Evolutionary conservation across 53 echinoderm and acorn worm genomes (phyloP), one percentile per base, ranked within the genome.

Genomic region (Holothuria scabra): DNA sequence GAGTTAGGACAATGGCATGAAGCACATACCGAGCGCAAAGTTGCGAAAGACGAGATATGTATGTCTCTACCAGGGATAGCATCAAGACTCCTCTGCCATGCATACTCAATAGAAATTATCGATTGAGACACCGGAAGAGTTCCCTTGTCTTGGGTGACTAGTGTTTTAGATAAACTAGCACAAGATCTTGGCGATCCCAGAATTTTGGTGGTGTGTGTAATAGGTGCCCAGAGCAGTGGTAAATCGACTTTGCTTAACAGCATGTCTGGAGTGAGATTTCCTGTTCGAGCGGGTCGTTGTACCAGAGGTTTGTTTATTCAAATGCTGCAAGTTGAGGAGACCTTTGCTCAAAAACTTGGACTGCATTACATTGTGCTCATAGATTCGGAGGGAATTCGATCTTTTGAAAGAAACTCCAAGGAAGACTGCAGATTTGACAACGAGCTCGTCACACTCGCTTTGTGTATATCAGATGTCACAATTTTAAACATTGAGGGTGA

Each of bases 161-260:
- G 57, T 30, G 79, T 79, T 8, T 55, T 79, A 26, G 79, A 58
- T 2, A 20, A 28, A 79, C 32, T 79, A 18, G 23, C 56, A 28
- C 58, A 57, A 19, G 33, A 79, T 14, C 59, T 79, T 3, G 28
- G 19, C 1, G 59, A 79, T 59, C 79, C 79, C 12, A 59, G 18
- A 16, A 57, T 79, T 19, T 16, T 58, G 11, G 58, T 57, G 1
- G 6, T 79, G 31, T 79, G 29, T 5, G 59, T 79, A 12, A 19
- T 79, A 2, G 79, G 79, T 30, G 59, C 23, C 20, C 79, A 79
- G 23, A 79, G 79, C 21, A 79, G 79, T 57, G 79, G 79, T 28
- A 79, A 79, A 22, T 79, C 79, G 18, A 79, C 79, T 20, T 33
- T 79, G 20, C 59, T 79, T 11, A 79, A 79, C 23, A 79, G 59